Base-by-base conservation (phyloP, 23 tunicate genomes). In the Aplidium turbinatum region DNA sequence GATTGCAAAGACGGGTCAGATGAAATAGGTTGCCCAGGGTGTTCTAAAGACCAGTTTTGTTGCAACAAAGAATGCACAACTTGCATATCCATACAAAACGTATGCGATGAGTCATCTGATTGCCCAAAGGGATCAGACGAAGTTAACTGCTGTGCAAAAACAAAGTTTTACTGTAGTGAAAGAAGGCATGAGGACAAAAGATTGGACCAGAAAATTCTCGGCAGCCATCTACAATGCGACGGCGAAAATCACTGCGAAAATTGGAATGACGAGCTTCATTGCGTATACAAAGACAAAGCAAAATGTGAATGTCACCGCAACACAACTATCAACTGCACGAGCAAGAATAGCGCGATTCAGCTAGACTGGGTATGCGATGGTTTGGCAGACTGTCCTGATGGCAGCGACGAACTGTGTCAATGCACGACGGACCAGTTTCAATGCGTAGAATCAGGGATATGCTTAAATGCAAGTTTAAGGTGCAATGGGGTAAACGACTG, bases 261-360 rank as follows among this genome's bases (percentile, higher is more conserved):
- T 35, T 55, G 53, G 63, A 79, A 76, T 35, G 84, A 79, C 33
- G 84, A 79, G 30, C n/a, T 35, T n/a, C 27, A 50, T 54, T 79
- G 84, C 30, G 45, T 31, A 29, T 63, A 35, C 47, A 63, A 4
- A 22, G 35, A 35, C 47, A 13, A 33, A 47, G 34, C 35, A 3
- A 35, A 63, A 35, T 63, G 70, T 31, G 47, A 33, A 19, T 63
- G 70, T 35, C 38, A 31, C 1, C 70, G 70, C 47, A 35, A 35
- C 11, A 16, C 11, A 9, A 42, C 11, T 9, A 42, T 42, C 11
- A 42, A 9, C 16, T 42, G 50, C 16, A 16, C 11, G 50, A 42
- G 16, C 16, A 42, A 11, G 50, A 16, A 42, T 9, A 11, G 11
- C 50, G 50, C 50, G 13, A 58, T 58, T 29, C 1, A 3, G 3